phyloP scores from a whole-genome alignment of 2,113 vertebrate species.

The Syrmaticus mikado region DNA sequence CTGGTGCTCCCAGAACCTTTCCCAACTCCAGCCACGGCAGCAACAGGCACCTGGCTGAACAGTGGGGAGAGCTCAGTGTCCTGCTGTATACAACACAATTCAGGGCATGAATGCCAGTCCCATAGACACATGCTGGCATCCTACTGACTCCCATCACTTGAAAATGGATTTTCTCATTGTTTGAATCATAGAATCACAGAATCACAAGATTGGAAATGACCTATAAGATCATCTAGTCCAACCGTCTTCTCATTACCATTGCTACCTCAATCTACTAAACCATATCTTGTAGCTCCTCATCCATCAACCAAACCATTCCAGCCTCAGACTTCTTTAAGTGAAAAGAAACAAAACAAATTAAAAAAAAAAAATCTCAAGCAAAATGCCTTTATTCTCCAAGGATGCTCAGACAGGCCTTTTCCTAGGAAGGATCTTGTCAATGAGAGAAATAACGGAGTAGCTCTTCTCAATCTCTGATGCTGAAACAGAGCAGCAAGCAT shows the following conservation, averaged over 20 bases:
- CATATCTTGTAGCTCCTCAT: no score
- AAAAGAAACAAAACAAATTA: background rate
- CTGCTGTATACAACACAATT: background rate
- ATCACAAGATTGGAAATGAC: no score
- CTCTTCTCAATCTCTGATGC: background rate
- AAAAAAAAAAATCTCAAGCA: background rate
- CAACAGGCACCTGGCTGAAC: background rate
- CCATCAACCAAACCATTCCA: background rate
- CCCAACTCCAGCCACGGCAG: background rate
- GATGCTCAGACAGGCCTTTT: background rate
- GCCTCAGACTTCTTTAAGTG: background rate
- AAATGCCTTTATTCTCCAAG: background rate
- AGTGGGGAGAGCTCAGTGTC: background rate
- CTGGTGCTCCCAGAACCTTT: background rate
- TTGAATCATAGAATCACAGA: no score
- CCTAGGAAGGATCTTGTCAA: accelerated
- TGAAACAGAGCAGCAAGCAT: background rate
- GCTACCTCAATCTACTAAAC: no score
- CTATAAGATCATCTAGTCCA: no score
- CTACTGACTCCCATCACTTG: accelerated
- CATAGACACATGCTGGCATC: background rate
- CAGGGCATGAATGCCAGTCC: background rate
- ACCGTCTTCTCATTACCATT: no score
- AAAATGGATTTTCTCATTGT: background rate
- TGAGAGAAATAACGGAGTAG: background rate